phyloP scores from a whole-genome alignment of 2,113 vertebrate species.

The Erpornis zantholeuca region DNA sequence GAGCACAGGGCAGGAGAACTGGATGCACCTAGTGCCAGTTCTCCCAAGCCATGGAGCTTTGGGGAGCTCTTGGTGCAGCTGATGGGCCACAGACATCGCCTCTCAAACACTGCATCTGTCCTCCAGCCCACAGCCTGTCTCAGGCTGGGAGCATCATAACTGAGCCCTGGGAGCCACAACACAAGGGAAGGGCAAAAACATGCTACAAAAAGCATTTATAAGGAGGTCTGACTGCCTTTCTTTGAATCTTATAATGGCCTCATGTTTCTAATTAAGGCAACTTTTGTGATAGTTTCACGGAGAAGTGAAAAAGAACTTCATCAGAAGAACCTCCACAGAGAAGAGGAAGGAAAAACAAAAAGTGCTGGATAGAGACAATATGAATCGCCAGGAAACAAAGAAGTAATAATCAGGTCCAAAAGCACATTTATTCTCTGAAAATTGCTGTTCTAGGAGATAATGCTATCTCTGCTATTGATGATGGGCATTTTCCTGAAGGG shows the following conservation, averaged over 20 bases:
- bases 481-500: neutral
- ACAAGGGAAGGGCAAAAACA: neutral
- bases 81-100: neutral
- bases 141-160: neutral
- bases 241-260: neutral
- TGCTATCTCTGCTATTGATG: neutral
- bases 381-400: constrained; percentile 13
- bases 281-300: neutral
- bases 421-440: constrained; percentile 21
- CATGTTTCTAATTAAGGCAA: neutral
- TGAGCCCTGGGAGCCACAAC: neutral
- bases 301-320: neutral
- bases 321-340: neutral
- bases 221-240: neutral
- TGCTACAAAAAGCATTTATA: too few relatives aligned
- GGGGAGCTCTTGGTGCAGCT: neutral
- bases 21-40: neutral
- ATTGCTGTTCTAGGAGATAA: constrained; percentile 30
- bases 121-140: neutral
- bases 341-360: neutral
- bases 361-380: neutral
- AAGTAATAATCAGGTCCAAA: neutral
- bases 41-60: neutral
- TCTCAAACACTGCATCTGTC: neutral
- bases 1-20: neutral